phyloP scores from a whole-genome alignment of 2,888 invertebrate species.

The Fabriciana adippe region DNA sequence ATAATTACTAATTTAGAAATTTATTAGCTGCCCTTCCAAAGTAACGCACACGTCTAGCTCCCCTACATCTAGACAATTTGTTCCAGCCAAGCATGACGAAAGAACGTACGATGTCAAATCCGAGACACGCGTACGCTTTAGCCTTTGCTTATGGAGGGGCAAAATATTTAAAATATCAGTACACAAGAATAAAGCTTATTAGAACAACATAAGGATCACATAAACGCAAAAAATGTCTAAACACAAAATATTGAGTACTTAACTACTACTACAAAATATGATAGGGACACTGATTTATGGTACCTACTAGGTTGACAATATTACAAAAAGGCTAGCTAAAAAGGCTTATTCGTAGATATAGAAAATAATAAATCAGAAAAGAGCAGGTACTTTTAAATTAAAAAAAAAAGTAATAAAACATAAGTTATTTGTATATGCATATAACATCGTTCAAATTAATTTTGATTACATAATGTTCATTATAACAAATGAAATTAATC shows the following conservation, averaged over 20 bases:
- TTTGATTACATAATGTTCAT: background rate
- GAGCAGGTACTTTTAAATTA: too few relatives aligned
- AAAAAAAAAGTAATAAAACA: too few relatives aligned
- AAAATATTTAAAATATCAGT: conserved; percentile 1
- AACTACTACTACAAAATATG: conserved; percentile 54
- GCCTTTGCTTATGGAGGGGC: conserved; percentile 49
- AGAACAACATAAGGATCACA: conserved; percentile 15
- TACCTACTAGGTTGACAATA: conserved; percentile 49
- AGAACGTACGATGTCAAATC: conserved; percentile 67
- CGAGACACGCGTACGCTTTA: conserved; percentile 65
- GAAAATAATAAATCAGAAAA: too few relatives aligned
- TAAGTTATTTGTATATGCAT: too few relatives aligned
- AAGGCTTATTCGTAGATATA: background rate
- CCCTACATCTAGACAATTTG: conserved; percentile 72
- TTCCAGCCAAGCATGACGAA: conserved; percentile 76
- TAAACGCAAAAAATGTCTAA: conserved; percentile 18
- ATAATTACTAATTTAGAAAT: too few relatives aligned
- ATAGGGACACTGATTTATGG: conserved; percentile 59
- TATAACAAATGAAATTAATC: conserved; percentile 8
- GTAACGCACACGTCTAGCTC: conserved; percentile 47
- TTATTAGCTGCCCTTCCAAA: conserved; percentile 38
- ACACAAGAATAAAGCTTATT: conserved; percentile 10
- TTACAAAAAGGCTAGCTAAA: conserved; percentile 13
- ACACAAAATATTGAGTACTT: conserved; percentile 33
- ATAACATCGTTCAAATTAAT: too few relatives aligned